phyloP scores from a whole-genome alignment of 2,888 invertebrate genomes.

The Shargacucullia verbasci region DNA sequence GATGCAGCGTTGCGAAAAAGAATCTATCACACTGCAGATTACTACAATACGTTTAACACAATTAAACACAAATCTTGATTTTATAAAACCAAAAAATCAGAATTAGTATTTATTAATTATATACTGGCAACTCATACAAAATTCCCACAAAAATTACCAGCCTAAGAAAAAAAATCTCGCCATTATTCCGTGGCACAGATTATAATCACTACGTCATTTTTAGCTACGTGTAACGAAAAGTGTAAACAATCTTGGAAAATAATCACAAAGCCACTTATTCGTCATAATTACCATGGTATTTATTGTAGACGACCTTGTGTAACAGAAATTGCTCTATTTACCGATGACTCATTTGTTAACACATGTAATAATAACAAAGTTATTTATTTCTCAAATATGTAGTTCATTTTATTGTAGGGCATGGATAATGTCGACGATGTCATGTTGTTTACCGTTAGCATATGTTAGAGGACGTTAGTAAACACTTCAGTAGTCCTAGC shows the following conservation, averaged over 20 bases:
- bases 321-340: slow-evolving; percentile 22
- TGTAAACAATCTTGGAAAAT: slow-evolving; percentile 46
- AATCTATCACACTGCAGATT: too few species aligned
- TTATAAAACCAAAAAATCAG: too few species aligned
- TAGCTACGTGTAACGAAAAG: slow-evolving; percentile 33
- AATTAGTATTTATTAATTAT: not conserved
- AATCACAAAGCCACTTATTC: slow-evolving; percentile 28
- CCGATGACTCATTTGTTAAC: slow-evolving; percentile 41
- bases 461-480: too few species aligned
- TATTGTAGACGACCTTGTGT: slow-evolving; percentile 43
- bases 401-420: not conserved
- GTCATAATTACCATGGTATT: slow-evolving; percentile 49
- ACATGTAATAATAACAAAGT: slow-evolving; percentile 11
- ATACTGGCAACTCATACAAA: too few species aligned
- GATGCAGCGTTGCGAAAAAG: too few species aligned
- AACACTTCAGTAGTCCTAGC: too few species aligned
- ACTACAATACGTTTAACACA: too few species aligned
- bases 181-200: slow-evolving; percentile 15
- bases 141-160: slow-evolving; percentile 16
- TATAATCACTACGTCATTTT: slow-evolving; percentile 39
- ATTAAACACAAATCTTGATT: too few species aligned
- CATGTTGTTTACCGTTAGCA: too few species aligned
- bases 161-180: slow-evolving; percentile 11
- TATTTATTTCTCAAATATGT: slow-evolving; percentile 1
- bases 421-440: not conserved